These are phyloP conservation scores for Tryphoninae sp. DNA, from an alignment of 2,888 invertebrate genomes.

Conservation along the genomic window DNA sequence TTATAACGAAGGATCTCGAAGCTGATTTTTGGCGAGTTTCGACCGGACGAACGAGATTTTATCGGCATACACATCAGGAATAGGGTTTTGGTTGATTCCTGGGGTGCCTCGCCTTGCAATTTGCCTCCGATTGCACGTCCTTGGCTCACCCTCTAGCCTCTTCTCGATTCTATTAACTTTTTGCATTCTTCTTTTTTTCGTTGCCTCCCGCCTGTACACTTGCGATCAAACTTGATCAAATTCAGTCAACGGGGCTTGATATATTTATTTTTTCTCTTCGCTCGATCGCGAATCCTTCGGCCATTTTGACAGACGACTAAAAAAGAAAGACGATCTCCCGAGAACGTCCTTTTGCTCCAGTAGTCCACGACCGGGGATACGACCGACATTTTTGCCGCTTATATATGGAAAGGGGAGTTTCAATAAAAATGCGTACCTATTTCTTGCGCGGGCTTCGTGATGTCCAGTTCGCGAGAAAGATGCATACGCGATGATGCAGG, in stretches of 20 bases:
- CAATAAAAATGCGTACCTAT: conserved; percentile 12
- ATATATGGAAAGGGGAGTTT: neutral
- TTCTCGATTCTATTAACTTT: conserved; percentile 19
- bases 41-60: conserved; percentile 33
- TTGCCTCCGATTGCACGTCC: conserved; percentile 32
- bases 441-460: conserved; percentile 36
- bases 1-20: conserved; percentile 43
- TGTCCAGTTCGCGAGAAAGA: conserved; percentile 34
- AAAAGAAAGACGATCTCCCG: too few species aligned
- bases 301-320: neutral
- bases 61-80: neutral
- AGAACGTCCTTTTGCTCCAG: conserved; percentile 1
- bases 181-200: conserved; percentile 9
- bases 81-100: conserved; percentile 31
- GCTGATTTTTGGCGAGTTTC: conserved; percentile 14
- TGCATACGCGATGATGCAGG: conserved; percentile 58
- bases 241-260: neutral
- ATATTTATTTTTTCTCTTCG: too few species aligned
- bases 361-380: neutral
- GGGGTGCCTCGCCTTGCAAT: conserved; percentile 39
- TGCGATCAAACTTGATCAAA: conserved; percentile 8
- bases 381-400: neutral
- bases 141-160: conserved; percentile 35
- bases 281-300: neutral
- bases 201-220: neutral